Percentiles rank a stretch among this genome's conserved stretches.
phyloP scores from a whole-genome alignment of 2,888 invertebrate genomes.

The Oscheius sp. region DNA sequence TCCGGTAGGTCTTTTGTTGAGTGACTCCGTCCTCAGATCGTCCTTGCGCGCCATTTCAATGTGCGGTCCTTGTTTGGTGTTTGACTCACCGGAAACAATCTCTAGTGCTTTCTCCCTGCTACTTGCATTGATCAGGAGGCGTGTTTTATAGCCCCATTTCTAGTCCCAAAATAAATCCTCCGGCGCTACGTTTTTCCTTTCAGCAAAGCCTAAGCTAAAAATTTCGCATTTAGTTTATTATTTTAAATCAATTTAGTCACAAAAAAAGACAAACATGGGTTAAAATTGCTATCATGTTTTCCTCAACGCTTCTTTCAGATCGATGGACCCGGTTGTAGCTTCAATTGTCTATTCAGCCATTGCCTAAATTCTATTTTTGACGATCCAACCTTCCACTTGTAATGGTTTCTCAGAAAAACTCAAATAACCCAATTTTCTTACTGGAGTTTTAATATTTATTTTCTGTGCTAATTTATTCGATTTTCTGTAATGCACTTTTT shows the following conservation, averaged over 20 bases:
- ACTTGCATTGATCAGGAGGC: neutral
- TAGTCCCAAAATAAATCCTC: neutral
- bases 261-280: neutral
- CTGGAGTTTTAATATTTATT: conserved; percentile 19
- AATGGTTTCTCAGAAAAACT: too few species aligned
- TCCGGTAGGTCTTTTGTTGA: conserved; percentile 51
- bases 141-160: neutral
- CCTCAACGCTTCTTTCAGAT: conserved; percentile 34
- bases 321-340: conserved; percentile 43
- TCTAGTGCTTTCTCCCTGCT: neutral
- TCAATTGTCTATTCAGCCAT: conserved; percentile 53
- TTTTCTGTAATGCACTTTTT: neutral
- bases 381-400: too few species aligned
- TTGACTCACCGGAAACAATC: conserved; percentile 5
- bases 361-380: conserved; percentile 33
- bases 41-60: neutral
- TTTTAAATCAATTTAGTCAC: neutral
- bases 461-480: conserved; percentile 15
- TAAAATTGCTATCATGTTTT: neutral
- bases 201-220: too few species aligned
- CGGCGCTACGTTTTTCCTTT: too few species aligned
- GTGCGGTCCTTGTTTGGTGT: conserved; percentile 15
- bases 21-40: neutral
- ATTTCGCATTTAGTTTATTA: too few species aligned
- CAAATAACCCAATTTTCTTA: neutral